Evolutionary conservation across 2,888 invertebrate genomes (phyloP).

Genomic region (Lumbricus terrestris): DNA sequence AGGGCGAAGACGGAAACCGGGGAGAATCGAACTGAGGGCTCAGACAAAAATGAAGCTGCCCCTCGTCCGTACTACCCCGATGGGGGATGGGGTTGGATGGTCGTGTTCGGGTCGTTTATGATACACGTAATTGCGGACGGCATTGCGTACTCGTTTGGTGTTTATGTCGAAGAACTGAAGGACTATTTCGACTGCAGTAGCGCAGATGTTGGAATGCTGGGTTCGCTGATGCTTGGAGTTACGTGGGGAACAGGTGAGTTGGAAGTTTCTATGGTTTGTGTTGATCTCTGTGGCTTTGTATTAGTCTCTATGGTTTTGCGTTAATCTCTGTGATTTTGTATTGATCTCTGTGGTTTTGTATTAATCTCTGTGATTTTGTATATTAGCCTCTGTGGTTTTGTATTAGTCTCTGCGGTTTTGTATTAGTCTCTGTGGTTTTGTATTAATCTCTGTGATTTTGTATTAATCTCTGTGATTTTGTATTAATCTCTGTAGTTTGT

Average conservation of each 20-base stretch:
- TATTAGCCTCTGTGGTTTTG: too few species aligned
- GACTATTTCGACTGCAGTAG: constrained; percentile 80
- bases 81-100: constrained; percentile 44
- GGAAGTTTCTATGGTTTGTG: neutral
- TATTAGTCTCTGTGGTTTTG: too few species aligned
- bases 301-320: too few species aligned
- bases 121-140: constrained; percentile 91
- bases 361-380: too few species aligned
- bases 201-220: constrained; percentile 86
- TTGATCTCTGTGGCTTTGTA: too few species aligned
- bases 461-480: too few species aligned
- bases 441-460: too few species aligned
- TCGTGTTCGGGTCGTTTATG: constrained; percentile 88
- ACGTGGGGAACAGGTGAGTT: constrained; percentile 86
- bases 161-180: constrained; percentile 84
- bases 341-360: too few species aligned
- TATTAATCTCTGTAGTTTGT: too few species aligned
- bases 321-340: too few species aligned
- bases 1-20: neutral
- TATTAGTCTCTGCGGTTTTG: too few species aligned
- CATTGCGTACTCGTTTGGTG: constrained; percentile 94
- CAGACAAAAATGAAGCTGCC: neutral
- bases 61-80: constrained; percentile 34
- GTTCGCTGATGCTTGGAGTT: constrained; percentile 89
- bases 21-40: neutral